Conservation (phyloP, 2,888 invertebrate species). For the Tuta absoluta region DNA sequence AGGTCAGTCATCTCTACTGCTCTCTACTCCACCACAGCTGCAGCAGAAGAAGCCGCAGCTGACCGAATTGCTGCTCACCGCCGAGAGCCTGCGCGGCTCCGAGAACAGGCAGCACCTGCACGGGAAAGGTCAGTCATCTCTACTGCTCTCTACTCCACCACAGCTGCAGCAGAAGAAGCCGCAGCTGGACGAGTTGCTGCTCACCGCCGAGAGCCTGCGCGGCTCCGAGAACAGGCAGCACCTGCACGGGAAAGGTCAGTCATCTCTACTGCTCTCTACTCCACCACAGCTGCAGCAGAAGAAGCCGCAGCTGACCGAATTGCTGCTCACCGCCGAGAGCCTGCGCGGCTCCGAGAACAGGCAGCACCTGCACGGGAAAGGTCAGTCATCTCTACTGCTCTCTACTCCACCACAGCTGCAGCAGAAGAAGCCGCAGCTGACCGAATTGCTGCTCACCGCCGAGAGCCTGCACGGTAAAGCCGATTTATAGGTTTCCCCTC, state of each 20-base stretch:
- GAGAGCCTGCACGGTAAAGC: conserved; percentile 91
- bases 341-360: conserved; percentile 90
- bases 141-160: neutral
- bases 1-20: conserved; percentile 78
- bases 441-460: conserved; percentile 86
- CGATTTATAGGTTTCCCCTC: too few relatives aligned
- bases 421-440: conserved; percentile 89
- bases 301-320: conserved; percentile 84
- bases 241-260: conserved; percentile 90
- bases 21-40: neutral
- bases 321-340: conserved; percentile 91
- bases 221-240: conserved; percentile 90
- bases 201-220: conserved; percentile 90
- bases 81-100: conserved; percentile 90
- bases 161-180: conserved; percentile 87
- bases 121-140: conserved; percentile 85
- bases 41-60: conserved; percentile 90
- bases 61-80: conserved; percentile 85
- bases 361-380: conserved; percentile 91
- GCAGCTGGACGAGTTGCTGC: conserved; percentile 83
- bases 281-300: conserved; percentile 83
- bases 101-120: conserved; percentile 90
- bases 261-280: neutral
- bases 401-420: conserved; percentile 50
- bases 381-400: conserved; percentile 68